Evolutionary conservation across 2,888 invertebrate genomes (phyloP), one percentile per base, ranked within the genome.

Genomic region (Candidula unifasciata): DNA sequence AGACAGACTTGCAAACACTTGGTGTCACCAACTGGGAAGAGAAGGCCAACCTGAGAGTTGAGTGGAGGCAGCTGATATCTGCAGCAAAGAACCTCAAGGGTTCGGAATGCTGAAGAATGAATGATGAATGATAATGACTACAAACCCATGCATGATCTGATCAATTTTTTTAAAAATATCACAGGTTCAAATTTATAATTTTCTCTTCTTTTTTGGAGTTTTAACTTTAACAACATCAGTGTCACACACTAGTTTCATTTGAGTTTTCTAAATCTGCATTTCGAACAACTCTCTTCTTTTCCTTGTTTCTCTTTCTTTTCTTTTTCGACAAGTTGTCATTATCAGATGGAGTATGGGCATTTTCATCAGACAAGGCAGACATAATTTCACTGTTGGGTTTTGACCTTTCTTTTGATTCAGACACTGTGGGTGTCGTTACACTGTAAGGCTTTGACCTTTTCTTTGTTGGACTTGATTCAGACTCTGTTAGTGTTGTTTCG

Each of bases 241-340:
- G 27, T 21, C 27, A 54, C 2, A 0, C 13, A 30, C 30, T n/a
- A 3, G 16, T 74, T 1, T 24, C 74, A 54, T 33, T 13, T 52
- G 24, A 71, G 3, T 21, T 52, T 27, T 74, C 54, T 54, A 52
- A 74, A 30, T 74, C 54, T 30, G 52, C 18, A 54, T 54, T 30
- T 27, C 74, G n/a, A 2, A 54, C 52, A 1, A 54, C 54, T 54
- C 74, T n/a, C 8, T 54, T 74, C 30, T 74, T 74, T 2, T 74
- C 54, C 30, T 54, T 74, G 6, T 74, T 74, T 74, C 74, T 52
- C 30, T 74, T 74, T 18, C 74, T 74, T 33, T 54, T 74, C 74
- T 54, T 74, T 37, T 71, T 73, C 24, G 52, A 16, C 18, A 21
- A 54, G 8, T 1, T 5, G 16, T 54, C 54, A 5, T 52, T 52